phyloP scores from a whole-genome alignment of 2,888 invertebrate genomes.

The Tenodera sinensis region DNA sequence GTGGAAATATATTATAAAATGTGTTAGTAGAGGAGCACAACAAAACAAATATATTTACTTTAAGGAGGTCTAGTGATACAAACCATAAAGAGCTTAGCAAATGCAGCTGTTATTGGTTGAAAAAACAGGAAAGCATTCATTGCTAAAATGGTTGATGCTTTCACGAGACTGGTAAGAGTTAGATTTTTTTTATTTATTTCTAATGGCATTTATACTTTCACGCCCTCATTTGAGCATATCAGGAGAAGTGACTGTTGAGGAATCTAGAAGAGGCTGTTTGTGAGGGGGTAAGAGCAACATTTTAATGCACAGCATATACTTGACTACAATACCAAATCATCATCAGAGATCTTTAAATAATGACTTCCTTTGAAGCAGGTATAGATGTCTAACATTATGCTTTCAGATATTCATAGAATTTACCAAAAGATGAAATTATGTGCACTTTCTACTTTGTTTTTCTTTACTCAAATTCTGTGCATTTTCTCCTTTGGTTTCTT shows the following conservation, averaged over 20 bases:
- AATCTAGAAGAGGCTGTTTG: not conserved
- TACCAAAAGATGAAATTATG: not conserved
- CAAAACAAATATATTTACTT: not conserved
- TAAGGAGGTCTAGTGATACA: slow-evolving; percentile 8
- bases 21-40: slow-evolving; percentile 1
- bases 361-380: not conserved
- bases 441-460: not conserved
- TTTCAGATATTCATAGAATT: not conserved
- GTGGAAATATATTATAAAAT: not conserved
- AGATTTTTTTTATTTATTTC: not conserved
- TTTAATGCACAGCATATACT: not conserved
- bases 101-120: not conserved
- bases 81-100: not conserved
- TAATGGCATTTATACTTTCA: not conserved
- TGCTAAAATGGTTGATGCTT: not conserved
- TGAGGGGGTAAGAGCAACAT: not conserved
- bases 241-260: not conserved
- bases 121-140: not conserved
- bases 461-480: not conserved
- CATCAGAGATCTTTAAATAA: not conserved
- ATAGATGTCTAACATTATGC: not conserved
- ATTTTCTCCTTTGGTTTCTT: not conserved
- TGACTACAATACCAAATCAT: not conserved
- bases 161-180: not conserved
- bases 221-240: not conserved